Conservation (phyloP, 1,140 invertebrate species). For the Eumaeus atala region DNA sequence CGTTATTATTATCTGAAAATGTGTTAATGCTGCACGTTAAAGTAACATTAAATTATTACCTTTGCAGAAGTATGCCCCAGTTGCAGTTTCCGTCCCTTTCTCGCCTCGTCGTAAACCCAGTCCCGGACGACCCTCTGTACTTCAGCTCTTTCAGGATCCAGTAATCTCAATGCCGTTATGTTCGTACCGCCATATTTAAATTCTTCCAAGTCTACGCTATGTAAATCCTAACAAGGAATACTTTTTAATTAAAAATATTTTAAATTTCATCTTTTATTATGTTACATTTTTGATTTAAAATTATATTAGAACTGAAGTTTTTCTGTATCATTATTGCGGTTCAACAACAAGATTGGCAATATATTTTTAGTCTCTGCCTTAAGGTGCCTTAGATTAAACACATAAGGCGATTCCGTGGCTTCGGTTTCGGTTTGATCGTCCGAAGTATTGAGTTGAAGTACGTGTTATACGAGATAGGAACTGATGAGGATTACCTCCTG, state of each 20-base stretch:
- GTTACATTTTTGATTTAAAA: not conserved
- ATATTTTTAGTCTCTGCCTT: not conserved
- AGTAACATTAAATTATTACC: slow-evolving; percentile 47
- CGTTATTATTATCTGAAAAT: slow-evolving; percentile 14
- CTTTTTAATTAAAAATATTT: slow-evolving; percentile 4
- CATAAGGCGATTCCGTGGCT: too few species aligned
- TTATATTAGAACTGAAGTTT: not conserved
- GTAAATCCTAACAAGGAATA: slow-evolving; percentile 80
- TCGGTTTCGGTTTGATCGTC: too few species aligned
- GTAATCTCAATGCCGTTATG: slow-evolving; percentile 90
- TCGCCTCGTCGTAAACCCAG: slow-evolving; percentile 82
- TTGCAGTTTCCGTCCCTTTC: slow-evolving; percentile 78
- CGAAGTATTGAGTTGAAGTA: too few species aligned
- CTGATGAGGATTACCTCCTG: too few species aligned
- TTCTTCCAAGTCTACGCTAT: slow-evolving; percentile 92
- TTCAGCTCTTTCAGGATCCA: slow-evolving; percentile 84
- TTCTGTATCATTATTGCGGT: not conserved
- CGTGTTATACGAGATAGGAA: too few species aligned
- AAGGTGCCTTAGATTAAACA: not conserved
- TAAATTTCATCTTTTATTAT: not conserved
- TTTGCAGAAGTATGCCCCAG: slow-evolving; percentile 75
- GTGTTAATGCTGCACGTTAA: not conserved
- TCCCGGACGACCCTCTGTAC: slow-evolving; percentile 85
- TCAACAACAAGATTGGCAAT: not conserved
- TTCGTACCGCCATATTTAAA: slow-evolving; percentile 96